Conservation (phyloP, 2,888 invertebrate species). For the Hedya salicella region DNA sequence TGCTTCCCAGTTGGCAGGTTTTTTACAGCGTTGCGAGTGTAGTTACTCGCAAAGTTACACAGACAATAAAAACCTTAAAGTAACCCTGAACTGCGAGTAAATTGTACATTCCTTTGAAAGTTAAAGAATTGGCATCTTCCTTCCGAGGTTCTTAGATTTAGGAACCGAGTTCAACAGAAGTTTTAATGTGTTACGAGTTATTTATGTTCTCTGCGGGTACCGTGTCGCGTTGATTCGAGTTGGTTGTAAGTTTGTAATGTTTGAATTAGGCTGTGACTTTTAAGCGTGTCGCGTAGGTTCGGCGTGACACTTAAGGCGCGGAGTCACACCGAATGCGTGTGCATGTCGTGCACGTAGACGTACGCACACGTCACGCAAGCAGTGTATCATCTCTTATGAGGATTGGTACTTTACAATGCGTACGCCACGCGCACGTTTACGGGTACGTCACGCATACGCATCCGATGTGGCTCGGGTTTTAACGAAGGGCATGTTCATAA, state of each 20-base stretch:
- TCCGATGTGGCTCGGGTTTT: too few species aligned
- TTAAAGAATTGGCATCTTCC: constrained; percentile 26
- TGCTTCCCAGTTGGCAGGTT: too few species aligned
- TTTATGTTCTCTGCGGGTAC: constrained; percentile 3
- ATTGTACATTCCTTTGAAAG: constrained; percentile 32
- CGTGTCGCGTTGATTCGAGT: background rate
- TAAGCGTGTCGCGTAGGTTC: background rate
- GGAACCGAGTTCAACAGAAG: constrained; percentile 15
- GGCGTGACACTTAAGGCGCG: too few species aligned
- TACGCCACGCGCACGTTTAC: too few species aligned
- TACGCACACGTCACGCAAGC: too few species aligned
- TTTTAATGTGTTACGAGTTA: constrained; percentile 10
- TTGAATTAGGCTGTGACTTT: background rate
- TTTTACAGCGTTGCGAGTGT: too few species aligned
- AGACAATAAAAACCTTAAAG: background rate
- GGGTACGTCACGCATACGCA: too few species aligned
- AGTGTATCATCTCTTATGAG: too few species aligned
- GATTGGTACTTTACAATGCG: too few species aligned
- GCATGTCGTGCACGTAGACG: too few species aligned
- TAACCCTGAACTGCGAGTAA: constrained; percentile 6
- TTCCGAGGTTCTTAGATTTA: constrained; percentile 12
- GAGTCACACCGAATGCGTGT: too few species aligned
- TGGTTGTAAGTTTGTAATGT: background rate
- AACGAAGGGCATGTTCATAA: too few species aligned
- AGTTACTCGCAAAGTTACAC: constrained; percentile 5